These are phyloP conservation scores for Ceratotherium simum DNA, from an alignment of 2,113 vertebrate genomes.

Conservation along the genomic window DNA sequence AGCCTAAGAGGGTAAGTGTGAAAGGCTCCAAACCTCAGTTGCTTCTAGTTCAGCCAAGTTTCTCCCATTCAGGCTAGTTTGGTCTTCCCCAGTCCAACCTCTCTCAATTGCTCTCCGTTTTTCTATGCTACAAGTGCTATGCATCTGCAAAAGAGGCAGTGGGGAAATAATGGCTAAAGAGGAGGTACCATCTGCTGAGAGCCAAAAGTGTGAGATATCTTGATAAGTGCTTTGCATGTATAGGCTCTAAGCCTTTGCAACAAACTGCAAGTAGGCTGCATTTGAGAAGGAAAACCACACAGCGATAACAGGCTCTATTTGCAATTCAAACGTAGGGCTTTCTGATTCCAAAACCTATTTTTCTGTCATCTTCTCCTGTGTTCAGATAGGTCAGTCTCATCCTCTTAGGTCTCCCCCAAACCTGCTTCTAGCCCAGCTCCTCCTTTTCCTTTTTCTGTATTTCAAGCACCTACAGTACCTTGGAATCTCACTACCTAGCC, in stretches of 20 bases:
- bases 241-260: neutral
- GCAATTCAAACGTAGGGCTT: neutral
- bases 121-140: neutral
- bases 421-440: neutral
- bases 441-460: neutral
- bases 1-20: too few relatives aligned
- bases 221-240: neutral
- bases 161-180: neutral
- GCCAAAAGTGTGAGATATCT: neutral
- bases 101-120: neutral
- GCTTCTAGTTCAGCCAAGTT: neutral
- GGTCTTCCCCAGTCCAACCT: neutral
- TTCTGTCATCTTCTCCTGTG: neutral
- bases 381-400: neutral
- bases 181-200: neutral
- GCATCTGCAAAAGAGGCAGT: neutral
- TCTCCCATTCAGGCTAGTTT: neutral
- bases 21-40: neutral
- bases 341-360: neutral
- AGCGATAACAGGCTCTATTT: neutral
- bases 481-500: neutral
- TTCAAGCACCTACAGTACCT: neutral
- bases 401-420: neutral
- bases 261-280: neutral
- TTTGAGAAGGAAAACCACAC: neutral